A percentile compares a stretch with the other conserved stretches of the same genome.
These are phyloP conservation scores for Spilosoma lubricipeda DNA, from an alignment of 2,888 invertebrate genomes.

Conservation along the genomic window DNA sequence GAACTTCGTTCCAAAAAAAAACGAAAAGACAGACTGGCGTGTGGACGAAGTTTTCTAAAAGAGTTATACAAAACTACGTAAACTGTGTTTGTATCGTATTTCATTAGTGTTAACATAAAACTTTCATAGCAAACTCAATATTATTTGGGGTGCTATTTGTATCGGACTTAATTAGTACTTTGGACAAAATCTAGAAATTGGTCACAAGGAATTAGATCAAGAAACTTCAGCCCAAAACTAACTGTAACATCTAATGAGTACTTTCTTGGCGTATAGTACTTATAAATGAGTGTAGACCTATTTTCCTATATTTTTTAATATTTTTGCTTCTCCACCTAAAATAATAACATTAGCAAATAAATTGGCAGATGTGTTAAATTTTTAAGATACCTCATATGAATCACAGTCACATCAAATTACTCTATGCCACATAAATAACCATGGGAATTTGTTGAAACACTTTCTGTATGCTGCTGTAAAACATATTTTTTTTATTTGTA, in stretches of 20 bases:
- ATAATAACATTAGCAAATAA: slow-evolving; percentile 26
- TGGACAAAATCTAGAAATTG: neutral
- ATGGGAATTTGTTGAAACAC: slow-evolving; percentile 22
- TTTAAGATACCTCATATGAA: slow-evolving; percentile 40
- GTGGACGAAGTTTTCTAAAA: neutral
- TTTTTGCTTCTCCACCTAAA: neutral
- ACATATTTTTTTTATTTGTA: slow-evolving; percentile 1
- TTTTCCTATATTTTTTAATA: neutral
- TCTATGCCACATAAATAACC: slow-evolving; percentile 34
- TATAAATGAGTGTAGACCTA: neutral
- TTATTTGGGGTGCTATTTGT: neutral
- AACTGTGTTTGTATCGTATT: neutral
- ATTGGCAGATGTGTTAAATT: slow-evolving; percentile 51
- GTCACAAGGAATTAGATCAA: neutral
- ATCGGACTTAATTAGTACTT: neutral
- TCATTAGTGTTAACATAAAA: neutral
- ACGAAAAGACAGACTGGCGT: too few relatives aligned
- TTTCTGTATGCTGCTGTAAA: slow-evolving; percentile 23
- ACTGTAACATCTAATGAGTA: neutral
- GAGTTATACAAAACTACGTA: neutral
- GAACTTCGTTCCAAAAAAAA: too few relatives aligned
- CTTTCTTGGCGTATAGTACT: neutral
- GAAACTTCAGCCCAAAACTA: neutral
- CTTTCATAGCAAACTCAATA: neutral
- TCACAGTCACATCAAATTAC: slow-evolving; percentile 31